Evolutionary conservation across 2,888 invertebrate species (phyloP).

Genomic region (Leucania comma): DNA sequence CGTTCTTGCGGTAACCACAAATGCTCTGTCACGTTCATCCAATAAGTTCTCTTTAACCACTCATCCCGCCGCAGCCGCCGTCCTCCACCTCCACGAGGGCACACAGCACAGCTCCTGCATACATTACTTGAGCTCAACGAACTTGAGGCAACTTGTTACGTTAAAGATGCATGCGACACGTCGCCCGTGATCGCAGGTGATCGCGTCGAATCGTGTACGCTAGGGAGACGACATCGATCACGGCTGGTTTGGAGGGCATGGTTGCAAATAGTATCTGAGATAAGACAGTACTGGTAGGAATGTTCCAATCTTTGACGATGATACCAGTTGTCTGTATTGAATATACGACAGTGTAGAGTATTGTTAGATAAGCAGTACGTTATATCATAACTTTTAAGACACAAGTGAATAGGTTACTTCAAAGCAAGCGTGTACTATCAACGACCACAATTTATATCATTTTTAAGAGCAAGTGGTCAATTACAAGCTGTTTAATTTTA

Average conservation of each 20-base stretch:
- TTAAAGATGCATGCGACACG: constrained; percentile 30
- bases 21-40: not conserved
- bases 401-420: too few relatives aligned
- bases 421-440: too few relatives aligned
- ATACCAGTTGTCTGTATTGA: too few relatives aligned
- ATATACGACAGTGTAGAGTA: too few relatives aligned
- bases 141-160: constrained; percentile 28
- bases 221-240: constrained; percentile 7
- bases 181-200: constrained; percentile 1
- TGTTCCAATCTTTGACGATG: not conserved
- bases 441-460: too few relatives aligned
- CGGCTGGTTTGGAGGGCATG: not conserved
- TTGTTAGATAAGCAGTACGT: too few relatives aligned
- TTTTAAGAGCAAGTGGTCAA: too few relatives aligned
- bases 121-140: constrained; percentile 9
- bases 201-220: not conserved
- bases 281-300: not conserved
- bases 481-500: too few relatives aligned
- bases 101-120: constrained; percentile 3
- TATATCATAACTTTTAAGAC: too few relatives aligned
- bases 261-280: not conserved
- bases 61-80: not conserved
- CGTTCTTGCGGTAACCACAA: not conserved
- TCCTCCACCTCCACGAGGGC: not conserved
- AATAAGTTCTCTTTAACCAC: not conserved